phyloP scores from a whole-genome alignment of 2,113 vertebrate species.

The Dunckerocampus dactyliophorus region DNA sequence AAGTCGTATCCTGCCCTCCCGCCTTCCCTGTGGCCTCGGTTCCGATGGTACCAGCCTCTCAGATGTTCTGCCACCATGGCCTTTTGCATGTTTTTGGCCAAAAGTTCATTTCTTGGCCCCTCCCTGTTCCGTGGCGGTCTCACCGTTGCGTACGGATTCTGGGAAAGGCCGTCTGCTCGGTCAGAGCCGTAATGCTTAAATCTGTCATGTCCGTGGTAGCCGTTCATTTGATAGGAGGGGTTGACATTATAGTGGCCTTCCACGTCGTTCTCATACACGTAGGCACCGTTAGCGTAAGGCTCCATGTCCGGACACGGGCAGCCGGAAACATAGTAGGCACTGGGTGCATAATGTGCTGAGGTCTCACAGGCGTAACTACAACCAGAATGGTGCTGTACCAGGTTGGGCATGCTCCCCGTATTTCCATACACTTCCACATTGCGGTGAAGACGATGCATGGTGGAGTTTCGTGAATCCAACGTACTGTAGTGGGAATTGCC shows the following conservation, averaged over 20 bases:
- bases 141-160: slow-evolving; percentile 89
- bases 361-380: slow-evolving; percentile 74
- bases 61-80: slow-evolving; percentile 93
- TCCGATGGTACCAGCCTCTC: slow-evolving; percentile 95
- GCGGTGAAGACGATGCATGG: slow-evolving; percentile 78
- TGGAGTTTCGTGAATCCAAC: slow-evolving; percentile 68
- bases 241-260: slow-evolving; percentile 94
- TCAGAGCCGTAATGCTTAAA: slow-evolving; percentile 81
- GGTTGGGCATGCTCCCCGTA: slow-evolving; percentile 94
- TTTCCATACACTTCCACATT: slow-evolving; percentile 80
- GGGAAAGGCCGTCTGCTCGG: slow-evolving; percentile 75
- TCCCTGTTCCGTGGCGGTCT: slow-evolving; percentile 81
- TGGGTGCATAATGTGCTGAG: slow-evolving; percentile 76
- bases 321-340: slow-evolving; percentile 79
- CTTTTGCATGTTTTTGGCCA: slow-evolving; percentile 95
- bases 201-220: slow-evolving; percentile 82
- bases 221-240: slow-evolving; percentile 81
- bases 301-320: slow-evolving; percentile 79
- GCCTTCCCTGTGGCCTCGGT: slow-evolving; percentile 73
- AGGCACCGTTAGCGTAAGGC: slow-evolving; percentile 75
- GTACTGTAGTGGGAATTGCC: slow-evolving; percentile 75
- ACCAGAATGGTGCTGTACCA: slow-evolving; percentile 79
- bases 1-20: slow-evolving; percentile 76
- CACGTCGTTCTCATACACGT: slow-evolving; percentile 85
- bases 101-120: slow-evolving; percentile 78